Evolutionary conservation across 1,140 invertebrate genomes (phyloP).

Genomic region (Mactra quadrangularis): DNA sequence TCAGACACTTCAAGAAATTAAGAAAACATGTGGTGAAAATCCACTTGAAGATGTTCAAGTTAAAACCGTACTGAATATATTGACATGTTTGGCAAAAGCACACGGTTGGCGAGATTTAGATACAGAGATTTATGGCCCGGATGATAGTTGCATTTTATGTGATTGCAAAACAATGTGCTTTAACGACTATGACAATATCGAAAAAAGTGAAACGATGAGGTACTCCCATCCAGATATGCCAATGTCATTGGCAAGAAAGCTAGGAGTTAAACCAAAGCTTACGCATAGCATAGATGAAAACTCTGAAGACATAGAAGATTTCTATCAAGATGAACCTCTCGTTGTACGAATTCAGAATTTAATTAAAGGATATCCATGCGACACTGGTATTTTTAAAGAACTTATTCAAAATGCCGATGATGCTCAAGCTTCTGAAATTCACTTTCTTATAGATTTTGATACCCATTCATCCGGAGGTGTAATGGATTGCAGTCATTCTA

Average conservation of each 20-base stretch:
- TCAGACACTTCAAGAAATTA: slow-evolving; percentile 19
- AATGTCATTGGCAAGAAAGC: slow-evolving; percentile 41
- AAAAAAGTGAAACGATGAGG: slow-evolving; percentile 60
- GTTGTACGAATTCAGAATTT: slow-evolving; percentile 75
- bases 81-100: neutral
- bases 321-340: slow-evolving; percentile 79
- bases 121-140: slow-evolving; percentile 63
- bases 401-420: slow-evolving; percentile 84
- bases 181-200: slow-evolving; percentile 62
- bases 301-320: slow-evolving; percentile 46
- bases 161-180: slow-evolving; percentile 65
- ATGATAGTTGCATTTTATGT: slow-evolving; percentile 54
- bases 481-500: slow-evolving; percentile 67
- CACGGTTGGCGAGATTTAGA: neutral
- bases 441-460: slow-evolving; percentile 78
- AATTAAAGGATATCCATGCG: slow-evolving; percentile 76
- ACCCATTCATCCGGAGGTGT: slow-evolving; percentile 64
- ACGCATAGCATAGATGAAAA: slow-evolving; percentile 51
- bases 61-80: neutral
- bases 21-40: neutral
- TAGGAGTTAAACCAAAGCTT: slow-evolving; percentile 72
- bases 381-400: slow-evolving; percentile 75
- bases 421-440: slow-evolving; percentile 78
- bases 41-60: neutral
- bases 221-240: slow-evolving; percentile 68